Conservation (phyloP, 2,797 vertebrate species). For the Arctocebus calabarensis region DNA sequence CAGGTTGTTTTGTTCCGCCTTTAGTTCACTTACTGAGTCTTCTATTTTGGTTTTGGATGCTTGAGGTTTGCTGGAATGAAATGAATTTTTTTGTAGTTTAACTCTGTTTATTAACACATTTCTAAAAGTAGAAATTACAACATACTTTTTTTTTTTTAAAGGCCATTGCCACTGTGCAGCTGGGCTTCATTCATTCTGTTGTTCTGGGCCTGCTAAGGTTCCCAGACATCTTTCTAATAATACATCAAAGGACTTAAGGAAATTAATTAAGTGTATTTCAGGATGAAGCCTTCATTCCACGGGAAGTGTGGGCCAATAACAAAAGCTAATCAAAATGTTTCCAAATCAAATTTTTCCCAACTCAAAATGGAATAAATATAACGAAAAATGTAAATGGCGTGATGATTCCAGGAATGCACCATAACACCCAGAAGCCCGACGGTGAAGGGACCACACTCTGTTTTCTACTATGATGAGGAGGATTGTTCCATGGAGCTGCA, state of each 20-base stretch:
- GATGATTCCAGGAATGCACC: not conserved
- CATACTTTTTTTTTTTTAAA: not conserved
- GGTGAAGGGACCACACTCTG: not conserved
- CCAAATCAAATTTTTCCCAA: not conserved
- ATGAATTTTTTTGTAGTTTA: slow-evolving; percentile 49
- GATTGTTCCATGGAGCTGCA: not conserved
- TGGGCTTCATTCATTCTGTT: slow-evolving; percentile 30
- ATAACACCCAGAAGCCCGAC: not conserved
- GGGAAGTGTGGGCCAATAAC: not conserved
- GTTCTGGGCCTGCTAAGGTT: not conserved
- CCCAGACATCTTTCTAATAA: not conserved
- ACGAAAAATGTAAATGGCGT: slow-evolving; percentile 61
- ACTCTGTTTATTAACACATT: slow-evolving; percentile 35
- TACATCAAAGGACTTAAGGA: not conserved
- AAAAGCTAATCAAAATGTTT: not conserved
- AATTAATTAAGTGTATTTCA: slow-evolving; percentile 36
- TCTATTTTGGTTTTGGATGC: not conserved
- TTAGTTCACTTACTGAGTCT: not conserved
- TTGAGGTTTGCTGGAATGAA: slow-evolving; percentile 8
- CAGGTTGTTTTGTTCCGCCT: not conserved
- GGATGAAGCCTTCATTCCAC: slow-evolving; percentile 1
- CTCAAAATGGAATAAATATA: not conserved
- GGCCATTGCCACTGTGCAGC: not conserved
- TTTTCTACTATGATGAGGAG: not conserved
- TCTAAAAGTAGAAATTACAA: slow-evolving; percentile 38